Base-by-base conservation (phyloP, 2,797 vertebrate genomes). In the Morus bassanus region DNA sequence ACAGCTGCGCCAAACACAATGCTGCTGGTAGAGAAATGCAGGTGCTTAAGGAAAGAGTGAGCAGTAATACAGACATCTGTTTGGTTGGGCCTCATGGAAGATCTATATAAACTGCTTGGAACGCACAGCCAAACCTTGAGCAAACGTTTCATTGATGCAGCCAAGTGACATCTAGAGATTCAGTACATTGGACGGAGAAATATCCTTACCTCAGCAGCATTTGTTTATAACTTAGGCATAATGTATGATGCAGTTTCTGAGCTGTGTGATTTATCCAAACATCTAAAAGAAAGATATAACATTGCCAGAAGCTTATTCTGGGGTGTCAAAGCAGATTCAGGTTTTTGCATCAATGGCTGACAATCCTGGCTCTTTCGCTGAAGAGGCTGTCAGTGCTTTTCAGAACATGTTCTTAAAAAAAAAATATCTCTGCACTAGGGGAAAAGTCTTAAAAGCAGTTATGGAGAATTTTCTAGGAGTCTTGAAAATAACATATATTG, bases 241-340 rank as follows among this genome's bases (percentile, higher is more conserved):
- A 98, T 74, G 88, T 90, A 94, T 88, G 91, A 97, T 97, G 89
- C 85, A 80, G 57, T 53, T 97, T 97, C 73, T 92, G 83, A 97
- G 94, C 78, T 81, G 60, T 95, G 72, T 93, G 96, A 97, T 97
- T 97, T 98, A 97, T 95, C 96, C 92, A 97, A 98, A 98, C 96
- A 98, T 97, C 97, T 98, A 89, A 97, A 97, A 98, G 96, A 96
- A 97, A 98, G 97, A 97, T 96, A 96, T 94, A 97, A 97, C 91
- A 96, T 97, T 97, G 97, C 98, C 97, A 97, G 98, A 95, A 98
- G 97, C 97, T 97, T 96, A 96, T 97, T 97, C 97, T 92, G 51
- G 89, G 56, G 81, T 97, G 97, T 98, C 98, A 98, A 96, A 97
- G 97, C 95, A 97, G 83, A 98, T 98, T 97, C 97, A 83, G 88